phyloP scores from a whole-genome alignment of 2,113 vertebrate species.

The Oenanthe melanoleuca region DNA sequence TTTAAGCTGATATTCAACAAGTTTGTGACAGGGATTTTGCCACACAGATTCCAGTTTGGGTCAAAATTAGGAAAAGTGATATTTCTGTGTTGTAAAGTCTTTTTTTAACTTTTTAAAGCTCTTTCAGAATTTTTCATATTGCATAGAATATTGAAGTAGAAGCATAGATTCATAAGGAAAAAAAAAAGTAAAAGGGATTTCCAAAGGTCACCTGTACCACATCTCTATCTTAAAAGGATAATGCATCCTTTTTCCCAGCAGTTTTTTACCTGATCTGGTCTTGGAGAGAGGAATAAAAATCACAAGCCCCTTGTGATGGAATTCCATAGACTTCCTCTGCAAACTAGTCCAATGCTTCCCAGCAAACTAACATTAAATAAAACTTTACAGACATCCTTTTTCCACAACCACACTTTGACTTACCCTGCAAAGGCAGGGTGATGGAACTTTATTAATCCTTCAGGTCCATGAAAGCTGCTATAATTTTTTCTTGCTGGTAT shows the following conservation, averaged over 20 bases:
- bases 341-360: not conserved
- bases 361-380: not conserved
- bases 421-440: not conserved
- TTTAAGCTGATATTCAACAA: not conserved
- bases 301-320: accelerated
- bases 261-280: not conserved
- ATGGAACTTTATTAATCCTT: not conserved
- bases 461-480: not conserved
- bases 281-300: not conserved
- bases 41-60: not conserved
- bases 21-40: not conserved
- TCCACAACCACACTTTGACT: not conserved
- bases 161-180: not conserved
- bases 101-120: not conserved
- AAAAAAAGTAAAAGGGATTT: not conserved
- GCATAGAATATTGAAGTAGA: not conserved
- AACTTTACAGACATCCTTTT: not conserved
- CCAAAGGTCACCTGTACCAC: not conserved
- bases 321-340: not conserved
- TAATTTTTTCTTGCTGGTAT: not conserved
- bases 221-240: not conserved
- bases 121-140: not conserved
- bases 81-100: not conserved
- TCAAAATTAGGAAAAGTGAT: not conserved
- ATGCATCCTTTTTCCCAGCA: not conserved